These are phyloP conservation scores for Cettia cetti DNA, from an alignment of 2,113 vertebrate genomes.

Conservation along the genomic window DNA sequence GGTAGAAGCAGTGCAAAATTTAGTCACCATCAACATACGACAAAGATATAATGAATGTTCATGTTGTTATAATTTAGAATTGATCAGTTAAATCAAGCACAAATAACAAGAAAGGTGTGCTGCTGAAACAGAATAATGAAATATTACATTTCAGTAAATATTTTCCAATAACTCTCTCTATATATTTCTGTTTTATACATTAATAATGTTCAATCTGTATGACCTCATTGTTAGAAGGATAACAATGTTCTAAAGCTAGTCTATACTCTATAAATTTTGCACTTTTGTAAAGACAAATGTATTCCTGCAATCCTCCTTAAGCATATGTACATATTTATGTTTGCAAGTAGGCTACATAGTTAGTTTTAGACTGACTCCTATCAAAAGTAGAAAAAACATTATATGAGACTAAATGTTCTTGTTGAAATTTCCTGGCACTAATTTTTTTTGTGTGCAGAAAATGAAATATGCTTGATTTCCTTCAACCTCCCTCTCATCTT, in stretches of 20 bases:
- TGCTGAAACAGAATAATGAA: neutral
- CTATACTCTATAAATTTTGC: neutral
- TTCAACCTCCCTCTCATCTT: neutral
- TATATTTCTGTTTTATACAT: neutral
- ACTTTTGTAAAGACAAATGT: neutral
- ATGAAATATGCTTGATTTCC: neutral
- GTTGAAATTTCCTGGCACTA: neutral
- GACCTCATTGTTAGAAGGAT: neutral
- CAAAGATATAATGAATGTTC: neutral
- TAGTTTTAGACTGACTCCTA: neutral
- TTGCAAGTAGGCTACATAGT: neutral
- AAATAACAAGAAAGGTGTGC: neutral
- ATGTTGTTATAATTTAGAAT: neutral
- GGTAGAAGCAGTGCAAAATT: neutral
- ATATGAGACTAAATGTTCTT: neutral
- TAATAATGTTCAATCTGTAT: neutral
- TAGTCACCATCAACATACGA: neutral
- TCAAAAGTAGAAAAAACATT: neutral
- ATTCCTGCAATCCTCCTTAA: neutral
- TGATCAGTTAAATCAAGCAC: neutral
- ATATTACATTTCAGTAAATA: neutral
- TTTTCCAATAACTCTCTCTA: neutral
- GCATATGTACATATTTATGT: neutral
- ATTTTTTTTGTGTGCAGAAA: neutral
- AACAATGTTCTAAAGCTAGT: neutral